These are phyloP conservation scores for Enteromius trimaculatus DNA, from an alignment of 2,797 vertebrate species.

Conservation along the genomic window DNA sequence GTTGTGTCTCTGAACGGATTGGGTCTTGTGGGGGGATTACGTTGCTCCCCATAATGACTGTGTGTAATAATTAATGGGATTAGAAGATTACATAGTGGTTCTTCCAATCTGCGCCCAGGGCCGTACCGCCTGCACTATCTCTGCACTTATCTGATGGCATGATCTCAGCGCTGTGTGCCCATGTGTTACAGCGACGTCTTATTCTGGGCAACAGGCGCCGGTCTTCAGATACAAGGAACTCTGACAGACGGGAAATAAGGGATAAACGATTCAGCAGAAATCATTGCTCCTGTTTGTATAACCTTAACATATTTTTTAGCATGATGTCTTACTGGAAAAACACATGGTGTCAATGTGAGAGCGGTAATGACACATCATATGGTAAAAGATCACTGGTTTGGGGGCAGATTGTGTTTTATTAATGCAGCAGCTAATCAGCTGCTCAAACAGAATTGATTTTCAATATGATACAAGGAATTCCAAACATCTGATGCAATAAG, in stretches of 20 bases:
- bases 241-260: not conserved
- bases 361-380: not conserved
- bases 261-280: not conserved
- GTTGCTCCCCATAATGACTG: constrained; percentile 47
- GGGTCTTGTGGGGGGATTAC: constrained; percentile 54
- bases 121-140: constrained; percentile 50
- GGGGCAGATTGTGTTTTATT: not conserved
- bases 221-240: not conserved
- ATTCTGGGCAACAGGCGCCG: constrained; percentile 9
- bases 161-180: constrained; percentile 34
- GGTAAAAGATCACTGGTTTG: not conserved
- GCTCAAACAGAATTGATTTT: not conserved
- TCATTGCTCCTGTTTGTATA: not conserved
- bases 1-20: constrained; percentile 47
- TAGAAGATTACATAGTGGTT: constrained; percentile 61
- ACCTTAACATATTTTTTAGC: not conserved
- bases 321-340: not conserved
- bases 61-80: constrained; percentile 68
- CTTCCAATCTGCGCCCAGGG: constrained; percentile 53
- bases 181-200: constrained; percentile 25
- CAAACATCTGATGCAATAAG: not conserved
- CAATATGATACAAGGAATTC: not conserved
- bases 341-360: not conserved
- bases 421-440: not conserved
- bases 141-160: constrained; percentile 50